Evolutionary conservation across 2,797 vertebrate genomes (phyloP), one percentile per base, ranked within the genome.

Genomic region (Mallotus villosus): DNA sequence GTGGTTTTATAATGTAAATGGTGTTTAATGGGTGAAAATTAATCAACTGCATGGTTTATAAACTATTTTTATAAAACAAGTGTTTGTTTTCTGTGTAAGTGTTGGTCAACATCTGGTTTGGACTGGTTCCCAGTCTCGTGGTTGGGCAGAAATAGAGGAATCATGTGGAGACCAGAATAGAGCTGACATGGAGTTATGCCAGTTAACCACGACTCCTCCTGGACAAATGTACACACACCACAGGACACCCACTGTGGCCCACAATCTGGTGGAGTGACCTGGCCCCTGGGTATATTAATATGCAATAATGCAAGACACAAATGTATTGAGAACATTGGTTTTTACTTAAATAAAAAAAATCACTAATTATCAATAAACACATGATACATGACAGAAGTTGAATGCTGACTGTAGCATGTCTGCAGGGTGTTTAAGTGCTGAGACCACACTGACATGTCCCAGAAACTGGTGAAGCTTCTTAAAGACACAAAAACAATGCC

Each of bases 31-130:
- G 73, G 68, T 80, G 74, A 46, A 76, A 62, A 76, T 90, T 74
- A 88, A 86, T 73, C 66, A 59, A 82, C 82, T 90, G 92, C 92
- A 93, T 91, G 90, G 84, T 89, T 84, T 86, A 92, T 93, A 92
- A 93, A 93, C 22, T 90, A 87, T 86, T 90, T 93, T 93, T 91
- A 79, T 80, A 71, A 76, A 82, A 81, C 62, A 81, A 27, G 60
- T 60, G 69, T 29, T 29, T 69, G 57, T 27, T 53, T 27, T 67
- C 21, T 75, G 61, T 74, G 74, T 7, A 63, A 41, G 27, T 71
- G 34, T 78, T 77, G 75, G 59, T 71, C 24, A 61, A 67, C 71
- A 51, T 71, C 66, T 34, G 64, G 69, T 76, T 77, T 63, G 41
- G 32, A 74, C 61, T 25, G 51, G 71, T 72, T 72, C 72, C 19